Conservation (phyloP, 2,113 vertebrate genomes). For the Acinonyx jubatus region DNA sequence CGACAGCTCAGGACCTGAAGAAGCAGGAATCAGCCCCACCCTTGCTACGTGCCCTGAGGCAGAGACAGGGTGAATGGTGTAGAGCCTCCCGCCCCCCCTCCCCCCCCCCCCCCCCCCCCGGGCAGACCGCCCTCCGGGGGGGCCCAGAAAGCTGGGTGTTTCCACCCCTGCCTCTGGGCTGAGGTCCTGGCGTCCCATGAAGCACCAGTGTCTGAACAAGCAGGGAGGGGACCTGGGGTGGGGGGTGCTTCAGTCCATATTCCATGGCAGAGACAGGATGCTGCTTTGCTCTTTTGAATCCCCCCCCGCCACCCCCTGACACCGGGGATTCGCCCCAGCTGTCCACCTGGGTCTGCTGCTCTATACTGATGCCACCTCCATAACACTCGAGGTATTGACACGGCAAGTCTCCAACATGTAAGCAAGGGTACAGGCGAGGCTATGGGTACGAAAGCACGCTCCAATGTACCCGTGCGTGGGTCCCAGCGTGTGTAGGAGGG, state of each 20-base stretch:
- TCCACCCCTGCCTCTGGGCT: background rate
- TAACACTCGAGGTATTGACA: background rate
- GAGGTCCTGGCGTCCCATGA: background rate
- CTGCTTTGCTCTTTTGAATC: background rate
- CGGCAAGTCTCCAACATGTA: fast-evolving
- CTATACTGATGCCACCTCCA: background rate
- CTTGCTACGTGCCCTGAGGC: fast-evolving
- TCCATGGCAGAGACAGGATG: fast-evolving
- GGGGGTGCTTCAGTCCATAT: fast-evolving
- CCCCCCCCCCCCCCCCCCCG: too few relatives aligned
- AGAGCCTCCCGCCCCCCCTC: background rate
- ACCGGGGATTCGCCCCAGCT: background rate
- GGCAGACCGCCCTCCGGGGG: fast-evolving
- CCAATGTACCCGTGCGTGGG: fast-evolving
- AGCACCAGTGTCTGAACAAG: background rate
- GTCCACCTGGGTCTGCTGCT: background rate
- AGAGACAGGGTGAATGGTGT: fast-evolving
- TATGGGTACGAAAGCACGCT: fast-evolving
- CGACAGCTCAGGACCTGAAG: background rate
- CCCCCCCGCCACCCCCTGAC: too few relatives aligned
- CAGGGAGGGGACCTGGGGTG: background rate
- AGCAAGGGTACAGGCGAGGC: background rate
- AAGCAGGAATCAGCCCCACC: too few relatives aligned
- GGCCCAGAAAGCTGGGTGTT: background rate
- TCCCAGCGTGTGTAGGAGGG: background rate